Evolutionary conservation across 2,888 invertebrate species (phyloP).

Genomic region (Ernsta delagoae): DNA sequence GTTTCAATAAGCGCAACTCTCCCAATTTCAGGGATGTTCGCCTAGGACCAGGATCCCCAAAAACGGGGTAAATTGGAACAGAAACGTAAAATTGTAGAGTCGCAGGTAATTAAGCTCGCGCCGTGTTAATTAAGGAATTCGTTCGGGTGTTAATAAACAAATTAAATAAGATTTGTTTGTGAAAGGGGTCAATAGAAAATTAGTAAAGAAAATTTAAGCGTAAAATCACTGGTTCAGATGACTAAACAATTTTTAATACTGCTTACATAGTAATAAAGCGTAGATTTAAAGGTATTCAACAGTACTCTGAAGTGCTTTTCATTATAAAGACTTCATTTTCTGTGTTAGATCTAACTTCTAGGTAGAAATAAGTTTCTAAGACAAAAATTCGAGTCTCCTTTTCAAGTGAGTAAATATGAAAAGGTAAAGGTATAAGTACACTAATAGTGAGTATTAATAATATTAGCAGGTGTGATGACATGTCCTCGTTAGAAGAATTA

Average conservation of each 20-base stretch:
- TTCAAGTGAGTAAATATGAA: too few relatives aligned
- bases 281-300: neutral
- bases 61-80: conserved; percentile 19
- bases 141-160: conserved; percentile 59
- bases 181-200: conserved; percentile 16
- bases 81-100: conserved; percentile 26
- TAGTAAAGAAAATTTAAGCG: too few relatives aligned
- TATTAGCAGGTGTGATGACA: too few relatives aligned
- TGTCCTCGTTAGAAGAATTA: too few relatives aligned
- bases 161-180: conserved; percentile 47
- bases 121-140: conserved; percentile 58
- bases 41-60: neutral
- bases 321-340: neutral
- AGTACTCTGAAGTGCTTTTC: neutral
- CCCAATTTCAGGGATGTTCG: neutral
- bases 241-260: neutral
- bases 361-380: neutral
- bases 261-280: neutral
- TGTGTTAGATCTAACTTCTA: neutral
- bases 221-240: neutral
- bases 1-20: neutral
- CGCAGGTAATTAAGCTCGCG: conserved; percentile 38
- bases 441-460: too few relatives aligned
- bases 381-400: neutral
- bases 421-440: too few relatives aligned